Evolutionary conservation across 2,888 invertebrate species (phyloP), one percentile per base, ranked within the genome.

Genomic region (Calliphora vomitoria): DNA sequence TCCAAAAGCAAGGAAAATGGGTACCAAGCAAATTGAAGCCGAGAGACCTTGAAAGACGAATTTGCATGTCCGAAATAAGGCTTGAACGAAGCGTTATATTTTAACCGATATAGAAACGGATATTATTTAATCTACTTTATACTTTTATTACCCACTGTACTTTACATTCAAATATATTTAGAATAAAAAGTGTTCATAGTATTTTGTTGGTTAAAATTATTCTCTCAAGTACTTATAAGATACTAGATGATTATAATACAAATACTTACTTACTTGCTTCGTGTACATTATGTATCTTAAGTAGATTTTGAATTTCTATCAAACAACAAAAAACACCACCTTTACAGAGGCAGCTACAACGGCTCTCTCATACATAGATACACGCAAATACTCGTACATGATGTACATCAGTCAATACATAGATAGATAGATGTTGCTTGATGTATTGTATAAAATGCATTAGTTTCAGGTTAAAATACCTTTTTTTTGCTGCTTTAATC

Each of bases 401-500:
- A 50, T 69, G 53, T n/a, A 35, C 6, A 20, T 25, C 25, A 66
- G 44, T 60, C 25, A 25, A 25, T 25, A 25, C 25, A 20, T 44
- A 4, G 4, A 35, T 44, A 4, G 4, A 35, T n/a, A 55, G 64
- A 71, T 58, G 18, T 38, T 5, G 15, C 10, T 72, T 83, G 83
- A 78, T 78, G 69, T 68, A 82, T 44, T 78, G 69, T 68, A 82
- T 44, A 55, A 82, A 85, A 87, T 87, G 87, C 87, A 87, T 87
- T 87, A 79, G 84, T 79, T 84, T 82, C 87, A 82, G 74, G 74
- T 79, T 87, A 8, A 10, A 20, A 47, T 18, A 58, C 75, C 72
- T 83, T 80, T 86, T 74, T 78, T 62, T 53, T 55, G 62, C 55
- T 80, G 80, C 53, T 15, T 85, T 85, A 87, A 87, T 87, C 87